Conservation (phyloP, 2,888 invertebrate species). For the Scaptodrosophila latifasciaeformis region DNA sequence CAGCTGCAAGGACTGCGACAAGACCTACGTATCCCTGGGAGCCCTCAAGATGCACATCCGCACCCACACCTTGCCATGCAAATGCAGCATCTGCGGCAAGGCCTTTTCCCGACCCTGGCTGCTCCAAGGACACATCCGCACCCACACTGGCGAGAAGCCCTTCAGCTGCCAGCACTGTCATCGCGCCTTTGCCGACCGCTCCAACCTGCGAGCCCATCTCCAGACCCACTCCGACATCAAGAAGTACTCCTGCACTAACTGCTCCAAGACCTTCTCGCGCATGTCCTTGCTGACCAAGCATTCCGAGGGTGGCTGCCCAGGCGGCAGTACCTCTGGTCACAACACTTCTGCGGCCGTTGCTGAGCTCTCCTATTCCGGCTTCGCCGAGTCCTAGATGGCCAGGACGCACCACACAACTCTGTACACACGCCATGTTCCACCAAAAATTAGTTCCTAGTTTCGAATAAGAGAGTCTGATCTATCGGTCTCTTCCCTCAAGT, state of each 20-base stretch:
- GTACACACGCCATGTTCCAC: constrained; percentile 69
- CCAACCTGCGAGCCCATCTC: constrained; percentile 95
- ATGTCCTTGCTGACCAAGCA: constrained; percentile 98
- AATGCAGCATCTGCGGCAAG: constrained; percentile 96
- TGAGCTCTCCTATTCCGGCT: constrained; percentile 54
- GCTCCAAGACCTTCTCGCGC: constrained; percentile 96
- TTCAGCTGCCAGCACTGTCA: constrained; percentile 97
- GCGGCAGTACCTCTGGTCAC: constrained; percentile 50
- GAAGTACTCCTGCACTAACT: constrained; percentile 94
- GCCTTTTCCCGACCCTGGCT: constrained; percentile 98
- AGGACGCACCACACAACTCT: constrained; percentile 16
- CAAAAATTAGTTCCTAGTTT: constrained; percentile 76
- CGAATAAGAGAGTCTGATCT: constrained; percentile 27
- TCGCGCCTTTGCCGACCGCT: constrained; percentile 96
- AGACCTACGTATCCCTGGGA: constrained; percentile 95
- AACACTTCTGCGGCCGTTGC: constrained; percentile 30
- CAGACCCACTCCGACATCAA: constrained; percentile 99
- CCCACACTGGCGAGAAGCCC: constrained; percentile 98
- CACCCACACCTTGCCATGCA: constrained; percentile 97
- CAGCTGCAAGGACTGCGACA: constrained; percentile 97
- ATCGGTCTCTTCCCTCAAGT: constrained; percentile 12
- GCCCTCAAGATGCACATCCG: constrained; percentile 99
- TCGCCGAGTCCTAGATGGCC: constrained; percentile 56
- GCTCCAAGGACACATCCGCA: constrained; percentile 97
- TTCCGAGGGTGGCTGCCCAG: constrained; percentile 90